These are phyloP conservation scores for Corapipo altera DNA, from an alignment of 2,113 vertebrate genomes.

Conservation along the genomic window DNA sequence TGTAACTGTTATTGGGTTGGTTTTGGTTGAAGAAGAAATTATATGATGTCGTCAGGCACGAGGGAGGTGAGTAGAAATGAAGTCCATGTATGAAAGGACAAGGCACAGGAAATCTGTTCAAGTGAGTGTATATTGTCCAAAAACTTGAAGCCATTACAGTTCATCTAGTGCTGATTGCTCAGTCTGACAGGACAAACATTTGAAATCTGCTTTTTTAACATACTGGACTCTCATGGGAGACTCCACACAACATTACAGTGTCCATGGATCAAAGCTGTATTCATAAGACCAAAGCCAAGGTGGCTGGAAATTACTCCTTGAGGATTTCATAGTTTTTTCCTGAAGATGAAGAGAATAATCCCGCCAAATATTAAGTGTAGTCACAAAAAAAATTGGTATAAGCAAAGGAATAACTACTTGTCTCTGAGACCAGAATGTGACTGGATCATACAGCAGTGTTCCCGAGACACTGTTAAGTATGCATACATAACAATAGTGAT, in stretches of 20 bases:
- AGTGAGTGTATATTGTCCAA: neutral
- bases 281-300: neutral
- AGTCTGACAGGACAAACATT: neutral
- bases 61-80: neutral
- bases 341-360: neutral
- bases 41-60: accelerated
- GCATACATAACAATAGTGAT: accelerated
- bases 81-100: neutral
- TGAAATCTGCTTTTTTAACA: neutral
- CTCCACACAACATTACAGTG: neutral
- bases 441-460: neutral
- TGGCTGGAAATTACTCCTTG: neutral
- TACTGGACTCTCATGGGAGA: neutral
- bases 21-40: neutral
- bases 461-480: neutral
- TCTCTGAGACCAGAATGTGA: neutral
- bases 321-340: neutral
- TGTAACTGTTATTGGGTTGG: neutral
- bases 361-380: neutral
- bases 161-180: neutral
- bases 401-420: neutral
- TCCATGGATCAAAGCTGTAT: neutral
- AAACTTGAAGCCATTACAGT: neutral
- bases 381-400: neutral
- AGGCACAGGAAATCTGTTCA: neutral